Evolutionary conservation across 2,888 invertebrate genomes (phyloP), one percentile per base, ranked within the genome.

Genomic region (Branchellion lobata): DNA sequence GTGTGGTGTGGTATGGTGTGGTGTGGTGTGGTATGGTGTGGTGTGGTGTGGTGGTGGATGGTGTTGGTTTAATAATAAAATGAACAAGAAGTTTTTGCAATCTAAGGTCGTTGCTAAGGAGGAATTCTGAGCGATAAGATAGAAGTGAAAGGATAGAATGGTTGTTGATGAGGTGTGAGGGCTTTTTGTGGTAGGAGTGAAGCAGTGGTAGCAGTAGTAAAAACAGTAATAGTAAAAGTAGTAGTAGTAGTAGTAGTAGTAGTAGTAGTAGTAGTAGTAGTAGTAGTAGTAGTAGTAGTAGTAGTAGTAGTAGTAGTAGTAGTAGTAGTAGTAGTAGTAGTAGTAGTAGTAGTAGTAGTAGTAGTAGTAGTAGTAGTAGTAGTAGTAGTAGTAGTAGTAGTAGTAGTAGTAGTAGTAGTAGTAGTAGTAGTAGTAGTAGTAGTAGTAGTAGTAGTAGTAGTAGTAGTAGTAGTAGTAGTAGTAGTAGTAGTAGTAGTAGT

Each of bases 401-500:
- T 68, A 24, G 69, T 68, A 68, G 69, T 68, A 24, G 69, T 68
- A 68, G 69, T 68, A 24, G 69, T 68, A 68, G 53, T 51, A 51
- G 53, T 51, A 51, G 53, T 51, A 51, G 53, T 51, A 51, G 53
- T 51, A 51, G 53, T 51, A 51, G 53, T 51, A 51, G 53, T 51
- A 51, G 53, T 51, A 51, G 53, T 51, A 51, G 53, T 51, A 51
- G 53, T 51, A 21, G 53, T 51, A 51, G 53, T 51, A 21, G 53
- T 51, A 51, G 53, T 51, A 21, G 53, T 51, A 51, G 53, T 51
- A 21, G 53, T 51, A 68, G 69, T 68, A 24, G 69, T 68, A 68
- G 69, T 68, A 24, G 69, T 68, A 68, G 69, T 68, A 68, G 69
- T 68, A 68, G 69, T 68, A 68, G 69, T 68, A 68, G 69, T 68